These are phyloP conservation scores for Pangasianodon hypophthalmus DNA, from an alignment of 2,113 vertebrate genomes.

Conservation along the genomic window DNA sequence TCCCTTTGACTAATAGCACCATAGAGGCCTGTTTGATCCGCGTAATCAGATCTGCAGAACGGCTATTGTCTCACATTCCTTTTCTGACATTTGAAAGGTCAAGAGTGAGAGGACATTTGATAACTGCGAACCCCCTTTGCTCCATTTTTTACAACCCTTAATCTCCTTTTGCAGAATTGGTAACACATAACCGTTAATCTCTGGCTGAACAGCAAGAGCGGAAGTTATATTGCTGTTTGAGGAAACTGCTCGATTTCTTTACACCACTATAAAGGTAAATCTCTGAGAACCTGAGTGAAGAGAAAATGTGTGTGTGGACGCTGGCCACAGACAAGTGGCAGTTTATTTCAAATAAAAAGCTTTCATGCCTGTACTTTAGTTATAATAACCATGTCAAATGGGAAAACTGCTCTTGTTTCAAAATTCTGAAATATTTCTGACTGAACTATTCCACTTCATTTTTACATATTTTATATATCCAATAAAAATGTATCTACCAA, in stretches of 20 bases:
- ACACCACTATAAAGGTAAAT: conserved; percentile 42
- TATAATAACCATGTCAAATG: background rate
- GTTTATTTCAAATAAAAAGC: conserved; percentile 36
- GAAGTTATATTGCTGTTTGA: conserved; percentile 55
- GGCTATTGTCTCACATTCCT: conserved; percentile 73
- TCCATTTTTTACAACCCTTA: conserved; percentile 70
- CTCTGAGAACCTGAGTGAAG: conserved; percentile 21
- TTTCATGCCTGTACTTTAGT: background rate
- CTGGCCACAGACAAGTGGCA: conserved; percentile 30
- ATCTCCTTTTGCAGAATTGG: conserved; percentile 70
- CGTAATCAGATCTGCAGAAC: conserved; percentile 72
- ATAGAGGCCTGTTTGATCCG: conserved; percentile 73
- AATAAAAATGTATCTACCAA: background rate
- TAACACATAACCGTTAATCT: conserved; percentile 73
- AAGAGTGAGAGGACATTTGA: conserved; percentile 78
- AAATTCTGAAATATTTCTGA: background rate
- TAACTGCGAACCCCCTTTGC: conserved; percentile 74
- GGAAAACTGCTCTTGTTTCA: background rate
- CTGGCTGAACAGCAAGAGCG: conserved; percentile 62
- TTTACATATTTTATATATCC: background rate
- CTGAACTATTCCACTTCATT: background rate
- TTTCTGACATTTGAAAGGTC: conserved; percentile 79
- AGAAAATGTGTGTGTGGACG: conserved; percentile 40
- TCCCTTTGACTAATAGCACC: conserved; percentile 61
- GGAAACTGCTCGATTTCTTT: conserved; percentile 32